Conservation (phyloP, 1,140 invertebrate genomes). For the Brachionus plicatilis region DNA sequence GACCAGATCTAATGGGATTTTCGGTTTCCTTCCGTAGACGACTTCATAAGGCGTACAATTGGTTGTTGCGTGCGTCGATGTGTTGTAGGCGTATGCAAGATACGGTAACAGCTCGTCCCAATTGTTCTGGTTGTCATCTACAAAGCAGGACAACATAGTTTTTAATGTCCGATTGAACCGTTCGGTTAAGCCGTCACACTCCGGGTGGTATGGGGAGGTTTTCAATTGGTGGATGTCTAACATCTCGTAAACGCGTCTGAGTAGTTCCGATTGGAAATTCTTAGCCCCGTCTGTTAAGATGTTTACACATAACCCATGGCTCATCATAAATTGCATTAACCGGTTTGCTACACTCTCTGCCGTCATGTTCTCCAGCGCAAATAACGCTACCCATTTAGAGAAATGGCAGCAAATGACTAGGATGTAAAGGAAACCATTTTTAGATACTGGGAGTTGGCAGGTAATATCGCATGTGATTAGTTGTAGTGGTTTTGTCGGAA, state of each 20-base stretch:
- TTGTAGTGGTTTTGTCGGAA: too few relatives aligned
- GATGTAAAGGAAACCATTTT: background rate
- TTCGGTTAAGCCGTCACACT: conserved; percentile 43
- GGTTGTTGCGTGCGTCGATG: background rate
- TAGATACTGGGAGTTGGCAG: background rate
- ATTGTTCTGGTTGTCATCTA: conserved; percentile 41
- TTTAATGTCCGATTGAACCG: conserved; percentile 44
- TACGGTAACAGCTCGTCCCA: conserved; percentile 42
- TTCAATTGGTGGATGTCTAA: too few relatives aligned
- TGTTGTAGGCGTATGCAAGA: background rate
- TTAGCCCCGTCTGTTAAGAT: too few relatives aligned
- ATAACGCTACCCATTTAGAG: too few relatives aligned
- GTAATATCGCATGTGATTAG: too few relatives aligned
- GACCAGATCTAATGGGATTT: background rate
- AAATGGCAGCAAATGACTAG: too few relatives aligned
- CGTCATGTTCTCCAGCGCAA: too few relatives aligned
- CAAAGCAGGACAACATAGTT: background rate
- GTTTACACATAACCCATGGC: too few relatives aligned
- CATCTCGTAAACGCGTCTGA: too few relatives aligned
- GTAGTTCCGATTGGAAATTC: too few relatives aligned
- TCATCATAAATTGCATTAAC: too few relatives aligned
- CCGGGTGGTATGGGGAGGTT: conserved; percentile 42
- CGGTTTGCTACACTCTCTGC: too few relatives aligned
- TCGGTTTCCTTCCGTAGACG: background rate
- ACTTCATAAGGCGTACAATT: background rate